phyloP scores from a whole-genome alignment of 1,140 invertebrate species.

The Drosophila quadrilineata region DNA sequence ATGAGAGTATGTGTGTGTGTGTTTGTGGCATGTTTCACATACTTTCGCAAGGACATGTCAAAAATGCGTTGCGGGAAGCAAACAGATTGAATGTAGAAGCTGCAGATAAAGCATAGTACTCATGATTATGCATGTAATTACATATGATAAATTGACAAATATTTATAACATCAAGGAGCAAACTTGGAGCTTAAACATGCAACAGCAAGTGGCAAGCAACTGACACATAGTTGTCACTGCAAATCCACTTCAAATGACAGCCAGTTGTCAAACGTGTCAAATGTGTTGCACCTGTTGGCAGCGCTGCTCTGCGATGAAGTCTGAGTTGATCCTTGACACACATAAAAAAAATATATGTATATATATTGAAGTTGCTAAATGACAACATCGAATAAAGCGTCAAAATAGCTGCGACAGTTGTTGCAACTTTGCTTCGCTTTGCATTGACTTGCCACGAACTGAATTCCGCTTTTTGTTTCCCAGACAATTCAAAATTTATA shows the following conservation, averaged over 20 bases:
- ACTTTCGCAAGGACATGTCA: constrained; percentile 6
- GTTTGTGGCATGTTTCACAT: constrained; percentile 29
- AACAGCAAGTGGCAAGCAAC: not conserved
- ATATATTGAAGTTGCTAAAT: constrained; percentile 17
- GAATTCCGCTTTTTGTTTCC: constrained; percentile 9
- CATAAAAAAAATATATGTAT: too few relatives aligned
- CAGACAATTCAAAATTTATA: constrained; percentile 71
- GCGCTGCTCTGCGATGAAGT: not conserved
- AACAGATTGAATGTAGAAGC: not conserved
- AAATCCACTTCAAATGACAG: constrained; percentile 72
- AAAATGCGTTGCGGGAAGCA: not conserved
- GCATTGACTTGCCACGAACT: not conserved
- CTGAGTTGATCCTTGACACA: constrained; percentile 26
- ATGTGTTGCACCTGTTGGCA: constrained; percentile 46
- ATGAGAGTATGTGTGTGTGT: too few relatives aligned
- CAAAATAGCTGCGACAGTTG: constrained; percentile 57
- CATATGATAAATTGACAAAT: not conserved
- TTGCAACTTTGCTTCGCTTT: constrained; percentile 28
- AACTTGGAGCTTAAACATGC: constrained; percentile 10
- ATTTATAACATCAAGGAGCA: too few relatives aligned
- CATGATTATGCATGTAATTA: too few relatives aligned
- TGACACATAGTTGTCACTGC: constrained; percentile 56
- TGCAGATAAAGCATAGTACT: not conserved
- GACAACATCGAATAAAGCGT: constrained; percentile 10
- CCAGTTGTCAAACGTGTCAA: constrained; percentile 56